Base-by-base conservation (phyloP, 2,797 vertebrate species). In the Crax fasciolata region DNA sequence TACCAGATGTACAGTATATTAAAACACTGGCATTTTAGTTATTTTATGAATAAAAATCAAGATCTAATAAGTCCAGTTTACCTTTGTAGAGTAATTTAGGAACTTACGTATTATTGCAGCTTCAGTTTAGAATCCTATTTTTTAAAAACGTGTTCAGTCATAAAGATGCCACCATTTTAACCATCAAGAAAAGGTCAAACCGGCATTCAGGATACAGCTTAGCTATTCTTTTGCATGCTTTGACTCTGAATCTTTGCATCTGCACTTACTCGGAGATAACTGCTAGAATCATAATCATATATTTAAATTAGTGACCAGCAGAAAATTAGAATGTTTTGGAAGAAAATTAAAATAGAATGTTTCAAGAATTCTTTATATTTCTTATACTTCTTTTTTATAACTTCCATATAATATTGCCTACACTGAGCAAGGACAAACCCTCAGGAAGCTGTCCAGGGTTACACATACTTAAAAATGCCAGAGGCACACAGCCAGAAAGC, bases 171-270 rank as follows among this genome's bases (percentile, higher is more conserved):
- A 93, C 95, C 62, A 92, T 96, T 96, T 93, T 38, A 93, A 51
- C 87, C 89, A 89, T 92, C 90, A 96, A 71, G 89, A 58, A 97
- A 96, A 96, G 92, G 94, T 95, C 90, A 96, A 65, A 92, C 80
- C 6, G 39, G 76, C 84, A 93, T 95, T 92, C 89, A 92, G 58
- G 90, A 95, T 92, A 87, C 75, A 96, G 77, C 54, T 92, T 93
- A 90, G 87, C 82, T 93, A 87, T 87, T 65, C 84, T 94, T 96
- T 73, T 96, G 92, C 96, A 96, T 96, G 96, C 92, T 88, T 87
- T 86, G 93, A 94, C 95, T 96, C 77, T 76, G 82, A 95, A 94
- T 96, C 59, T 81, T 84, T 89, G 73, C 82, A 96, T 96, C 89
- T 96, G 62, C 62, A 62, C 43, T 96, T 93, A 79, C 78, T 92